Percentiles rank a stretch among this genome's conserved stretches.
Evolutionary conservation across 2,797 vertebrate genomes (phyloP).

Genomic region (Squalus acanthias): DNA sequence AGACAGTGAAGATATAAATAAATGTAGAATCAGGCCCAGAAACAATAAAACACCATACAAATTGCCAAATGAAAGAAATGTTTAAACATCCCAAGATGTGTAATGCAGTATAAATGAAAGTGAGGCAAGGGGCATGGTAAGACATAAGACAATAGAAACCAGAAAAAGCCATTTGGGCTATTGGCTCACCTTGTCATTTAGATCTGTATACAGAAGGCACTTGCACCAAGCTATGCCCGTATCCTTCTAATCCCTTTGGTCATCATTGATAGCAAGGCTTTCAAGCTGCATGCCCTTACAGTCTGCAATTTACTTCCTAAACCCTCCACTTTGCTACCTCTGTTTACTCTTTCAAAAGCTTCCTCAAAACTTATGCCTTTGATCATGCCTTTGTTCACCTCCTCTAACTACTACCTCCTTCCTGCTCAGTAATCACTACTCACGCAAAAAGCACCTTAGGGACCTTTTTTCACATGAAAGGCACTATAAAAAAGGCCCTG

Average conservation of each 20-base stretch:
- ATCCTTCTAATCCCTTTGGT: background rate
- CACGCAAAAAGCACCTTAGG: background rate
- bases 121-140: background rate
- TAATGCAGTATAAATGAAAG: background rate
- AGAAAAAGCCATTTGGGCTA: background rate
- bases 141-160: background rate
- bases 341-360: constrained; percentile 13
- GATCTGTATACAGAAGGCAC: background rate
- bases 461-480: background rate
- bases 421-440: background rate
- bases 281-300: background rate
- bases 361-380: background rate
- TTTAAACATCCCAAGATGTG: background rate
- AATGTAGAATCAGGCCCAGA: background rate
- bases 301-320: background rate
- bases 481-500: background rate
- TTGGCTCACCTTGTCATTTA: background rate
- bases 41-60: background rate
- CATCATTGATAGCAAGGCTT: background rate
- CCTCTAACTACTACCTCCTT: background rate
- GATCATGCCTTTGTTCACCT: background rate
- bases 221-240: background rate
- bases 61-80: background rate
- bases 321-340: background rate
- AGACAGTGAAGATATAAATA: background rate